Conservation (phyloP, 2,797 vertebrate genomes). For the Geotrypetes seraphini region DNA sequence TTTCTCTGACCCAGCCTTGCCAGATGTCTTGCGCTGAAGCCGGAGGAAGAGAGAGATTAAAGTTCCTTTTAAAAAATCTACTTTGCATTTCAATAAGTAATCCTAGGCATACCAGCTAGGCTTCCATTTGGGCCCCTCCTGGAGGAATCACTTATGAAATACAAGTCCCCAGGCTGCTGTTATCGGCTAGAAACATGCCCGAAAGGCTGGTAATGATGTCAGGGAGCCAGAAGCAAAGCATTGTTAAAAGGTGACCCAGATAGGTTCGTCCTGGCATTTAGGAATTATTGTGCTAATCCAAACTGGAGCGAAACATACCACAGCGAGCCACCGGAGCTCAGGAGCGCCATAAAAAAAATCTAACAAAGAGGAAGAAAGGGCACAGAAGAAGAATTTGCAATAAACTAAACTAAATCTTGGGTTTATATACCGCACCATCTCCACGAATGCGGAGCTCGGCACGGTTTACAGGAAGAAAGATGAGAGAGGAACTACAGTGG, state of each 20-base stretch:
- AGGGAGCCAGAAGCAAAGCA: slow-evolving; percentile 1
- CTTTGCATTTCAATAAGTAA: neutral
- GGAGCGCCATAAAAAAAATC: no score
- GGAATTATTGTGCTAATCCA: neutral
- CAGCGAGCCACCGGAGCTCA: no score
- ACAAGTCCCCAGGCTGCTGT: neutral
- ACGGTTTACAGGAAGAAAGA: no score
- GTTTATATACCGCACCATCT: no score
- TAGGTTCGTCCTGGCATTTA: neutral
- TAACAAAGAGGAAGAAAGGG: no score
- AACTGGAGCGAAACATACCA: neutral
- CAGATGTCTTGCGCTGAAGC: neutral
- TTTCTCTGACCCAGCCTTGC: no score
- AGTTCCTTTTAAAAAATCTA: accelerated
- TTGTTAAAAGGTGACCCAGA: slow-evolving; percentile 13
- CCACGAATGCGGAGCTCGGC: no score
- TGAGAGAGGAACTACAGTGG: no score
- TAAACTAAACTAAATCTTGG: no score
- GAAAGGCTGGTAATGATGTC: neutral
- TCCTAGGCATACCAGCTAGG: accelerated
- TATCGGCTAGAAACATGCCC: neutral
- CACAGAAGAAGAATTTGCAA: no score
- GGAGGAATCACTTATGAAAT: neutral
- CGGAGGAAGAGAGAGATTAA: neutral
- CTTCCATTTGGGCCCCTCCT: neutral